A percentile compares a stretch with the other conserved stretches of the same genome.
phyloP scores from a whole-genome alignment of 2,888 invertebrate species.

The Charanyca ferruginea region DNA sequence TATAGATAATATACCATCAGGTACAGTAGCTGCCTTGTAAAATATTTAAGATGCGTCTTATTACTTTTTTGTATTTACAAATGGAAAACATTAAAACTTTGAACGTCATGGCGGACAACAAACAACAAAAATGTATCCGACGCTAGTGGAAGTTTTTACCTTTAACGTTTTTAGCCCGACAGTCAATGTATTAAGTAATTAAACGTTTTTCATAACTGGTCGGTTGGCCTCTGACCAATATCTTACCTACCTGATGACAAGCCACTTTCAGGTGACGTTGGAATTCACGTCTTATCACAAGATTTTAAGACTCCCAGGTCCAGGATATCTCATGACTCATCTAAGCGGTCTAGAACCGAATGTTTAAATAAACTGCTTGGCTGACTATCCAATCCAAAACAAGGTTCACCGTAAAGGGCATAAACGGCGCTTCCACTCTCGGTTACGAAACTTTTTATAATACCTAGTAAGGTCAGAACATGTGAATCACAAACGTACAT shows the following conservation, averaged over 20 bases:
- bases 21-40: no score
- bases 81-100: no score
- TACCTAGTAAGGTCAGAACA: constrained; percentile 50
- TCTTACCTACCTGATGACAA: not conserved
- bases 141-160: no score
- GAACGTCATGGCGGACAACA: no score
- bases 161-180: no score
- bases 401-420: constrained; percentile 25
- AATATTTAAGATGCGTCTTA: no score
- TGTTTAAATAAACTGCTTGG: not conserved
- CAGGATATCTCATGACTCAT: not conserved
- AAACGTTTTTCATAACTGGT: no score
- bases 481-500: constrained; percentile 51
- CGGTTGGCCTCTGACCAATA: no score
- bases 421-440: constrained; percentile 11
- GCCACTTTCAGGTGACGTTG: not conserved
- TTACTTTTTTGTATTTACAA: no score
- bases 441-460: constrained; percentile 48
- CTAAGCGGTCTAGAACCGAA: not conserved
- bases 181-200: no score
- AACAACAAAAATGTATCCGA: no score
- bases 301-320: not conserved
- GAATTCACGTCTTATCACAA: not conserved
- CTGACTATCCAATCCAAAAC: constrained; percentile 1
- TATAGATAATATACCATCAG: no score